phyloP scores from a whole-genome alignment of 1,140 invertebrate genomes.

The Drosophila eugracilis region DNA sequence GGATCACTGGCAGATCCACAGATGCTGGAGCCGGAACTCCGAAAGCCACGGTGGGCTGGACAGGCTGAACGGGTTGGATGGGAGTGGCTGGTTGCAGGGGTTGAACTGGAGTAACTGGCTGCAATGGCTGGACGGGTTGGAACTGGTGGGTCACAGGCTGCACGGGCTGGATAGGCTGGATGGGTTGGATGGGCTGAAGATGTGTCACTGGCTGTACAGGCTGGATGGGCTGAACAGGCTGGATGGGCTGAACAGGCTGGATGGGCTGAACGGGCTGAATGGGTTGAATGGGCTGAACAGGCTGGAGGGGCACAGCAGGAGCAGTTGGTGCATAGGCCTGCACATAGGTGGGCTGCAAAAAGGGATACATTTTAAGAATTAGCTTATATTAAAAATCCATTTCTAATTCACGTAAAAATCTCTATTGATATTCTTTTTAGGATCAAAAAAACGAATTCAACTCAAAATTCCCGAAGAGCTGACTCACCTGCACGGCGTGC shows the following conservation, averaged over 20 bases:
- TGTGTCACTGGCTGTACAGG: slow-evolving; percentile 45
- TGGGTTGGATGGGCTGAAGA: slow-evolving; percentile 23
- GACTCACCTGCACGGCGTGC: slow-evolving; percentile 60
- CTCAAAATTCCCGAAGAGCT: not conserved
- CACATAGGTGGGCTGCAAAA: slow-evolving; percentile 50
- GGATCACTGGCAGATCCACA: slow-evolving; percentile 8
- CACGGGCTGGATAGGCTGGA: too few relatives aligned
- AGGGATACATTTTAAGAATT: not conserved
- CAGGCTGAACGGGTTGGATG: slow-evolving; percentile 33
- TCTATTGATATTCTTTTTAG: too few relatives aligned
- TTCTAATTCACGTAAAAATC: too few relatives aligned
- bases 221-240: slow-evolving; percentile 37
- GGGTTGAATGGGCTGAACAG: slow-evolving; percentile 42
- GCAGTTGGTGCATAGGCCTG: slow-evolving; percentile 46
- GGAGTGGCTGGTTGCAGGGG: slow-evolving; percentile 42
- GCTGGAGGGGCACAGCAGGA: slow-evolving; percentile 38
- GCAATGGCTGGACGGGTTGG: slow-evolving; percentile 11
- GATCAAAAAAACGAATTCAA: not conserved
- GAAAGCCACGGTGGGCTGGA: slow-evolving; percentile 14
- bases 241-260: slow-evolving; percentile 28
- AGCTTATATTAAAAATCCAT: too few relatives aligned
- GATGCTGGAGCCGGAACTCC: slow-evolving; percentile 23
- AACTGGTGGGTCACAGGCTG: slow-evolving; percentile 17
- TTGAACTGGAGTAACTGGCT: slow-evolving; percentile 22
- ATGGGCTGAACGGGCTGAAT: slow-evolving; percentile 14